Evolutionary conservation across 1,140 invertebrate species (phyloP), one percentile per base, ranked within the genome.

Genomic region (Musca vetustissima): DNA sequence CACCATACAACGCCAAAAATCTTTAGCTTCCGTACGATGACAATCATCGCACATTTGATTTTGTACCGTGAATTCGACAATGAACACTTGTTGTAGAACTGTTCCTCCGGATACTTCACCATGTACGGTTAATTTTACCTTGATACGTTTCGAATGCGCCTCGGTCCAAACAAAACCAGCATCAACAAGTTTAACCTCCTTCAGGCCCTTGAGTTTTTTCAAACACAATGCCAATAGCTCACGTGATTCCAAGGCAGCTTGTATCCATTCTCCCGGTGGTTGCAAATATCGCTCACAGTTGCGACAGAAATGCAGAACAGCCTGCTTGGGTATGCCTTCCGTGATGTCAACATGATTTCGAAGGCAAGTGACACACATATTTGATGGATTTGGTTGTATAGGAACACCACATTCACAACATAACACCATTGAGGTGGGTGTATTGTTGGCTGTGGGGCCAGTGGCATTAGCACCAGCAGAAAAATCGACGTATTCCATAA

Each of bases 81-180:
- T 86, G 82, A 99, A 98, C 1, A 93, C 88, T 84, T 98, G 95
- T 76, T 98, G 90, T 1, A 96, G 81, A 49, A 94, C 86, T n/a
- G 92, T 88, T 69, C 91, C 92, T 53, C 89, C 89, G 73, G 92
- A 85, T 3, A 95, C 93, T 87, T 99, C 96, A 71, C 93, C 96
- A 82, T 99, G 96, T n/a, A 99, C 91, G 4, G 94, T 97, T 61
- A 99, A 80, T 85, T 99, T 98, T 0, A 98, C 91, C 86, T 99
- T 99, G 25, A 99, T 90, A 70, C 98, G 88, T 84, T 96, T 97
- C 0, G 97, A 99, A 87, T 99, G 98, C 67, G 98, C 96, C 80
- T 99, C 98, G 36, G 98, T 99, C 97, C 98, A 99, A 4, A 98
- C 88, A 86, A 99, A 99, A 7, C 91, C 90, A 64, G 98, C 98